Conservation (phyloP, 2,113 vertebrate genomes). For the Notiomystis cincta region DNA sequence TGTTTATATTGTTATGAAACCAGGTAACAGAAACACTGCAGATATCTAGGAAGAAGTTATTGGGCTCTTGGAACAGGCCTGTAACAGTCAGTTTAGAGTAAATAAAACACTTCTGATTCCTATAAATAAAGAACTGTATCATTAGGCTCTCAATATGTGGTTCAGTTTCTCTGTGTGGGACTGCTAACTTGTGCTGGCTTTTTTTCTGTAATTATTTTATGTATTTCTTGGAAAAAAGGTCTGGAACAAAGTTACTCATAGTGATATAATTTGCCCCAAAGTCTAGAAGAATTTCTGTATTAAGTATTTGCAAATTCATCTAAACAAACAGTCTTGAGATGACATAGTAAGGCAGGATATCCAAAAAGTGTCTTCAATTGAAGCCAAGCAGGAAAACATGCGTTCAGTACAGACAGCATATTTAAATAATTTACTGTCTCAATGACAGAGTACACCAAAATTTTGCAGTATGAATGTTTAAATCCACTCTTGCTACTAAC, state of each 20-base stretch:
- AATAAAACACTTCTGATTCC: not conserved
- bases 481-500: not conserved
- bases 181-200: not conserved
- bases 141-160: not conserved
- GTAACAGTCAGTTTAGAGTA: not conserved
- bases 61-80: not conserved
- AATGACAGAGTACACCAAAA: not conserved
- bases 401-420: not conserved
- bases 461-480: not conserved
- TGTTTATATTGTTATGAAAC: not conserved
- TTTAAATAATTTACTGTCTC: not conserved
- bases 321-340: not conserved
- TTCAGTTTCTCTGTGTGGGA: not conserved
- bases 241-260: not conserved
- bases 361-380: not conserved
- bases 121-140: not conserved
- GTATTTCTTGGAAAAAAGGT: not conserved
- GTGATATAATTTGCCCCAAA: not conserved
- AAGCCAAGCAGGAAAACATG: not conserved
- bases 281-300: not conserved
- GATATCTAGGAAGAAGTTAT: not conserved
- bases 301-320: not conserved
- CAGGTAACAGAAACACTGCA: not conserved
- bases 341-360: not conserved
- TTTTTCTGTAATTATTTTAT: not conserved